Percentiles rank a stretch among this genome's conserved stretches.
phyloP scores from a whole-genome alignment of 2,888 invertebrate species.

The Temnothorax ravouxi region DNA sequence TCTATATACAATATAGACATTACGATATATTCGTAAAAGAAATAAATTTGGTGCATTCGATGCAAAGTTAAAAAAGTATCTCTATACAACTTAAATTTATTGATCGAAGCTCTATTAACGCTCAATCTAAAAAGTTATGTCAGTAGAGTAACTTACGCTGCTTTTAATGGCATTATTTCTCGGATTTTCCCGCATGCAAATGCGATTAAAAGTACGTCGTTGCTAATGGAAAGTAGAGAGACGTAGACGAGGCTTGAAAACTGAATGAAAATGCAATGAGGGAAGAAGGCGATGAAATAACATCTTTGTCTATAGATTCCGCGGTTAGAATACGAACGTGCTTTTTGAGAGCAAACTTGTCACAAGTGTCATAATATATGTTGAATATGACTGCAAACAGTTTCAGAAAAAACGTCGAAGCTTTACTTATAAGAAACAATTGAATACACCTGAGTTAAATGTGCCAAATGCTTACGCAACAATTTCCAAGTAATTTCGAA shows the following conservation, averaged over 20 bases:
- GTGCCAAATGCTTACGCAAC: background rate
- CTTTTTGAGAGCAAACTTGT: background rate
- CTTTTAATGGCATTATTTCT: slow-evolving; percentile 42
- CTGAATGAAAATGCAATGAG: slow-evolving; percentile 36
- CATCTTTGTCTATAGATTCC: background rate
- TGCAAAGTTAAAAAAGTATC: background rate
- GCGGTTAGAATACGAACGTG: background rate
- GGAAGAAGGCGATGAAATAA: slow-evolving; percentile 4
- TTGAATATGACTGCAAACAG: background rate
- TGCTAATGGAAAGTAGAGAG: slow-evolving; percentile 36
- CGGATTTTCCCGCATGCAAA: slow-evolving; percentile 38
- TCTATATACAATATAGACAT: background rate
- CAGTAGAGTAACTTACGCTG: slow-evolving; percentile 5
- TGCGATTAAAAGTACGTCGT: slow-evolving; percentile 39
- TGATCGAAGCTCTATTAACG: slow-evolving; percentile 13
- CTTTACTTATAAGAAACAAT: background rate
- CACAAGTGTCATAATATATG: background rate
- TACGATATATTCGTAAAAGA: background rate
- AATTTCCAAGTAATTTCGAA: background rate
- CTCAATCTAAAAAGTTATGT: slow-evolving; percentile 28
- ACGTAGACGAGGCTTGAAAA: background rate
- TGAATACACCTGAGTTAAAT: background rate
- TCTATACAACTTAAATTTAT: background rate
- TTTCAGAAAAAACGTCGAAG: background rate
- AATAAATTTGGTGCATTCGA: background rate